phyloP scores from a whole-genome alignment of 2,113 vertebrate species.

The Cavia aperea region DNA sequence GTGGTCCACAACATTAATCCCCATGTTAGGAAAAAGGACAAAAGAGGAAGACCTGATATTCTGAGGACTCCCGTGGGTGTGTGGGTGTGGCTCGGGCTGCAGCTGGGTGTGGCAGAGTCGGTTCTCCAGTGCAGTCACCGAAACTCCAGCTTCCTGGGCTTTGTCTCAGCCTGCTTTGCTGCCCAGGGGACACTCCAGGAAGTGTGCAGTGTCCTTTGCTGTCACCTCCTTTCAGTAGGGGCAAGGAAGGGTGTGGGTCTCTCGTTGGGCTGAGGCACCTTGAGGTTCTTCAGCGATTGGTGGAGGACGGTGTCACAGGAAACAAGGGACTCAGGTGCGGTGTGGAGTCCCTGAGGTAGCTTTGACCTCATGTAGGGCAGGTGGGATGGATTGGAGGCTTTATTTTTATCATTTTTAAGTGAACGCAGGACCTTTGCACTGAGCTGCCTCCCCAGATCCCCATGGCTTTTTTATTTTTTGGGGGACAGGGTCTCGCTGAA shows the following conservation, averaged over 20 bases:
- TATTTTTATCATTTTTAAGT: not conserved
- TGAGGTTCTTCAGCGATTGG: not conserved
- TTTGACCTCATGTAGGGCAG: not conserved
- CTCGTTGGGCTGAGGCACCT: not conserved
- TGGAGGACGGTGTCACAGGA: not conserved
- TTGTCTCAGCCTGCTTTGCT: too few species aligned
- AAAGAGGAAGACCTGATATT: not conserved
- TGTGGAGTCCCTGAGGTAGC: not conserved
- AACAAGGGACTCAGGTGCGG: not conserved
- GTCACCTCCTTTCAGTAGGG: not conserved
- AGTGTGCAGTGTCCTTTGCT: not conserved
- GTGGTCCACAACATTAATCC: not conserved
- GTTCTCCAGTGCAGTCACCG: not conserved
- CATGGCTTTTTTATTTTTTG: not conserved
- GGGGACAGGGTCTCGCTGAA: not conserved
- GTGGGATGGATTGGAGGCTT: not conserved
- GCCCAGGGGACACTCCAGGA: not conserved
- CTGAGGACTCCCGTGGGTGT: not conserved
- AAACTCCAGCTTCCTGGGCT: not conserved
- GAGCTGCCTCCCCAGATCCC: not conserved
- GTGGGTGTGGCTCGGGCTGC: not conserved
- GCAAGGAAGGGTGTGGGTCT: not conserved
- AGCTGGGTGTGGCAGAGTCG: not conserved
- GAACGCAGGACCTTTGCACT: not conserved
- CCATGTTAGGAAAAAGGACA: not conserved